Base-by-base conservation (phyloP, 2,888 invertebrate genomes). In the Amphimallon solstitiale region DNA sequence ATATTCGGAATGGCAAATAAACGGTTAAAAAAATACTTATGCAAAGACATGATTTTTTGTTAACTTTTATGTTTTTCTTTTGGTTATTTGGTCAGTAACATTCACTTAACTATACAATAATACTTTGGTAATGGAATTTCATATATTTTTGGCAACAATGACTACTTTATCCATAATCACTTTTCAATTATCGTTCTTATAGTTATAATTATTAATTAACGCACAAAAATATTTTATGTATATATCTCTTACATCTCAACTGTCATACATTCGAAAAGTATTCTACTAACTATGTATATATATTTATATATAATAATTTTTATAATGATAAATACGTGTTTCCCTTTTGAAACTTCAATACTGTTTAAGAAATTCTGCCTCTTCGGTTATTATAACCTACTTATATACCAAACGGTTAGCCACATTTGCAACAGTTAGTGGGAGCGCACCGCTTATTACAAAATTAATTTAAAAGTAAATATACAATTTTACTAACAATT, bases 301-400 rank as follows among this genome's bases (percentile, higher is more conserved):
- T 21, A 15, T 48, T 5, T 38, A 7, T 37, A 10, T n/a, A 54
- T 14, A 35, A 54, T 37, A 48, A 12, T 59, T 61, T 61, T 46
- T 61, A 61, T 61, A 61, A 48, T 60, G 60, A 60, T 66, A 60
- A 66, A 66, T 66, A 66, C 61, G 23, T 43, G 43, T 63, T 51
- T 46, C 29, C 14, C 40, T 63, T 38, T 48, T 60, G 46, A 29
- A 60, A 66, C 40, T 61, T 35, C 43, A 74, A 72, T 74, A 75
- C 74, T 72, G 72, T 68, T 69, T 67, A 69, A 69, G 67, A 70
- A 69, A 73, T 80, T 80, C 80, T 80, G 80, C 80, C 80, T 65
- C 23, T 70, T 75, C 72, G 80, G 80, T 80, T 80, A 80, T 76
- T 80, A 79, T 79, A 80, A 80, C 80, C 80, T 80, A 80, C 80